Percentiles rank a stretch among this genome's conserved stretches.
phyloP scores from a whole-genome alignment of 2,113 vertebrate species.

The Mesoclemmys tuberculata region DNA sequence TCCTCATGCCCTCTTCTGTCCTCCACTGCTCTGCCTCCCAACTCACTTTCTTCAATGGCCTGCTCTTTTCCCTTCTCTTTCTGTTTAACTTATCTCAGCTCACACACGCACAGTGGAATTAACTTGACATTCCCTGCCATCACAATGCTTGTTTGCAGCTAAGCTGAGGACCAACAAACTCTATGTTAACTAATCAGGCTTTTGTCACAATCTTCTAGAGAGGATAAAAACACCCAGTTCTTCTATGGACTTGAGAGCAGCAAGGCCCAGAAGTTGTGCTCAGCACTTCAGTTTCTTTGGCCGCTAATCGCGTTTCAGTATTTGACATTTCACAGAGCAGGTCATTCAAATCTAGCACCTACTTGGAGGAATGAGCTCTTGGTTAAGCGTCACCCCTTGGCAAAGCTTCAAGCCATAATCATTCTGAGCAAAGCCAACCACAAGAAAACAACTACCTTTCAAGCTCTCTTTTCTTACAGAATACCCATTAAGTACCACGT shows the following conservation, averaged over 20 bases:
- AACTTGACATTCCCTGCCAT: fast-evolving
- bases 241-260: fast-evolving
- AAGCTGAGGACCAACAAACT: fast-evolving
- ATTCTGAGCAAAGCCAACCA: neutral
- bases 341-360: neutral
- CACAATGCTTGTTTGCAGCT: too few relatives aligned
- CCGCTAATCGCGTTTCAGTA: neutral
- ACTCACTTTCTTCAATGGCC: neutral
- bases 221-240: neutral
- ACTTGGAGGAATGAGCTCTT: neutral
- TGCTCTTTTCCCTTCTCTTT: neutral
- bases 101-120: neutral
- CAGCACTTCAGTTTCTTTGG: fast-evolving
- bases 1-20: neutral
- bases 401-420: slow-evolving; percentile 13
- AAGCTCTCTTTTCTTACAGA: neutral
- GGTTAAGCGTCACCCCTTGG: neutral
- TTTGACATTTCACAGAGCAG: slow-evolving; percentile 9
- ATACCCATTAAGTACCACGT: neutral
- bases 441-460: neutral
- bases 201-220: neutral
- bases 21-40: neutral
- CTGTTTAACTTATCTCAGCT: neutral
- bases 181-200: neutral
- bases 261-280: neutral